Evolutionary conservation across 23 tunicate species (phyloP), one percentile per base, ranked within the genome.

Genomic region (Ciona savignyi): DNA sequence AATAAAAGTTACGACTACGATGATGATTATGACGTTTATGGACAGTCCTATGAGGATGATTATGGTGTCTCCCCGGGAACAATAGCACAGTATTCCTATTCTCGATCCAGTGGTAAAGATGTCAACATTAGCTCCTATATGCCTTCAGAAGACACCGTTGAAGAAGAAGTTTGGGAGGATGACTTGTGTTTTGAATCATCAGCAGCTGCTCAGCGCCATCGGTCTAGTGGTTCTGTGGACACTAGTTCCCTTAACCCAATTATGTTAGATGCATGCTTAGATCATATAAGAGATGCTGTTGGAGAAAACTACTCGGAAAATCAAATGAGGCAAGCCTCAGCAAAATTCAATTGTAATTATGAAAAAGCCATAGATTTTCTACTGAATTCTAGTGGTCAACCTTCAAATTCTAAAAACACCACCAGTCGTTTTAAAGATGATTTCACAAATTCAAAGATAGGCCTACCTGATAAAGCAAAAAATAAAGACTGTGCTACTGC

Each of bases 21-120:
- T 70, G 97, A 83, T 74, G 88, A 90, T 48, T 69, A 77, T 77
- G 97, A 90, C 65, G 26, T 63, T 19, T 90, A 72, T 75, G 97
- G 97, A 15, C 89, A 90, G 32, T 90, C 89, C 21, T 83, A 83
- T 70, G 97, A 90, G 62, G 97, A 90, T 62, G 82, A 83, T 63
- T 90, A 90, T 68, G 89, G 89, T 0, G 89, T 88, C 1, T 88
- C 96, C 15, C 96, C 96, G 0, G 87, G 96, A 0, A 88, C 96
- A 30, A 67, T 82, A 72, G 87, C 77, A 25, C 87, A 82, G 26
- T 88, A 81, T 62, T 65, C 84, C 0, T 87, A 87, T 63, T 81
- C 95, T 25, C 72, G 86, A 30, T 88, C 96, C 22, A 78, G 77
- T 1, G 73, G 82, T 2, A 42, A 42, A 15, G 56, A 34, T 33